Evolutionary conservation across 2,888 invertebrate genomes (phyloP).

Genomic region (Rutpela maculata): DNA sequence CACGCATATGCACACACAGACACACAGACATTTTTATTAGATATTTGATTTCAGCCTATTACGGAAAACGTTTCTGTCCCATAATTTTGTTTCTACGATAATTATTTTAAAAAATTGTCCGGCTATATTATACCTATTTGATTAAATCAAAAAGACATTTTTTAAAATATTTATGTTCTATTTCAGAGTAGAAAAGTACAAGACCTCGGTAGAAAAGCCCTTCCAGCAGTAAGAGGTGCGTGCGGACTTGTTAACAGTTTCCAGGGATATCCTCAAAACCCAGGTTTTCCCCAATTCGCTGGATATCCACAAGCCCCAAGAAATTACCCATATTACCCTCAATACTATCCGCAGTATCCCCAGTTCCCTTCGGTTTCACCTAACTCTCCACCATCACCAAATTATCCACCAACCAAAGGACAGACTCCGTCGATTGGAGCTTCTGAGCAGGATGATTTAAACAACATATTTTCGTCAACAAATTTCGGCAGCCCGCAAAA

Average conservation of each 20-base stretch:
- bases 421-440: not conserved
- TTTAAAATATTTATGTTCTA: too few species aligned
- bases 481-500: not conserved
- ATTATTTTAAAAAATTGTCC: too few species aligned
- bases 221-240: constrained; percentile 48
- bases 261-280: constrained; percentile 31
- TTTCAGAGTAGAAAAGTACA: constrained; percentile 49
- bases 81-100: too few species aligned
- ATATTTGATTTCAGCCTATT: too few species aligned
- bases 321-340: constrained; percentile 1
- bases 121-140: too few species aligned
- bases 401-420: not conserved
- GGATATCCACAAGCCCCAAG: constrained; percentile 15
- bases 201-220: constrained; percentile 49
- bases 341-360: not conserved
- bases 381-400: not conserved
- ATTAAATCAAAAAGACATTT: too few species aligned
- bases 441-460: constrained; percentile 45
- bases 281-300: constrained; percentile 30
- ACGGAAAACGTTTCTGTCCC: too few species aligned
- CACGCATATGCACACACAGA: too few species aligned
- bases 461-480: not conserved
- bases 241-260: constrained; percentile 46
- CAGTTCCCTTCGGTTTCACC: not conserved
- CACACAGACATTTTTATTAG: too few species aligned